Evolutionary conservation across 2,113 vertebrate genomes (phyloP).

Genomic region (Ophthalmolycus amberensis): DNA sequence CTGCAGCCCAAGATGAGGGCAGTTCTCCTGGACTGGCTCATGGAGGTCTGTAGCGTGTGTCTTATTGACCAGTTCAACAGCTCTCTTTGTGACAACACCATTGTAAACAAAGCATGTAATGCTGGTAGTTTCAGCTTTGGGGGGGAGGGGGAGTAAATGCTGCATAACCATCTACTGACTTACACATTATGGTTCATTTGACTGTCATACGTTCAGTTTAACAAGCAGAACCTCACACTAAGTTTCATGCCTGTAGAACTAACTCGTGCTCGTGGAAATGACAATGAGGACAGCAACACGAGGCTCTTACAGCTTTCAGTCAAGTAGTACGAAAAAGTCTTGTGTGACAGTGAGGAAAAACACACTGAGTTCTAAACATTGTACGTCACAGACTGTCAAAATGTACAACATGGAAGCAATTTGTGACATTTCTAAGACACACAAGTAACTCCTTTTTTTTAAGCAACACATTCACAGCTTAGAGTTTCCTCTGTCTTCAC

Average conservation of each 20-base stretch:
- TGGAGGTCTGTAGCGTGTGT: conserved; percentile 88
- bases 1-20: conserved; percentile 95
- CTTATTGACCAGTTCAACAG: not conserved
- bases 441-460: too few species aligned
- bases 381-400: too few species aligned
- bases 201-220: too few species aligned
- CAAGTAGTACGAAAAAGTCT: not conserved
- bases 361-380: too few species aligned
- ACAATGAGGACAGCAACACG: too few species aligned
- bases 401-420: too few species aligned
- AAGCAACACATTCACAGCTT: too few species aligned
- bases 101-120: not conserved
- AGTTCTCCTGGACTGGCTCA: conserved; percentile 96
- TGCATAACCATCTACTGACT: not conserved
- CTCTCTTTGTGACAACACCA: not conserved
- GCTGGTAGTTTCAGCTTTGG: too few species aligned
- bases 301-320: not conserved
- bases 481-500: too few species aligned
- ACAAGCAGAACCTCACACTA: not conserved
- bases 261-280: too few species aligned
- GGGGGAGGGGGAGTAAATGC: too few species aligned
- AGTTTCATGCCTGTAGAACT: not conserved
- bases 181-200: not conserved
- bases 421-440: too few species aligned
- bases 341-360: not conserved